These are phyloP conservation scores for Pristionchus japonicus DNA, from an alignment of 2,888 invertebrate genomes.

Conservation along the genomic window DNA sequence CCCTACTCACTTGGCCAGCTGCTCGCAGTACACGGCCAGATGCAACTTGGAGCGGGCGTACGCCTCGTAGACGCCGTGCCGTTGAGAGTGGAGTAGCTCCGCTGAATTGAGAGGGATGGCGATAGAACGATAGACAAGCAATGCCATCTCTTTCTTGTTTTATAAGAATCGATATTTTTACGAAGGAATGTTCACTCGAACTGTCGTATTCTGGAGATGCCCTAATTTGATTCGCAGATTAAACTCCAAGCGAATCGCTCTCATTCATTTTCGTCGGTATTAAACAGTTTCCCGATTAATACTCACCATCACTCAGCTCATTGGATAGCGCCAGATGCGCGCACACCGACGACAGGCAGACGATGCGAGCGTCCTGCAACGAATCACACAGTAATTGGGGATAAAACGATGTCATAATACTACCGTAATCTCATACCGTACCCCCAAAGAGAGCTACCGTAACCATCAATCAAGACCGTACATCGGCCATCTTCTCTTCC, in stretches of 20 bases:
- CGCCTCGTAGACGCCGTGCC: slow-evolving; percentile 60
- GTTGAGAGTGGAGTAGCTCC: slow-evolving; percentile 45
- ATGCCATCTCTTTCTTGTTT: neutral
- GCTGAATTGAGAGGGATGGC: neutral
- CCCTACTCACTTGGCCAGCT: slow-evolving; percentile 48
- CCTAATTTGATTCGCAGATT: too few species aligned
- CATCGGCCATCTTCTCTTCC: slow-evolving; percentile 42
- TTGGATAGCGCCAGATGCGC: neutral
- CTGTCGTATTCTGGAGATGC: too few species aligned
- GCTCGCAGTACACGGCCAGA: slow-evolving; percentile 55
- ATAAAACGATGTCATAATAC: too few species aligned
- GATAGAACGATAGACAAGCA: neutral
- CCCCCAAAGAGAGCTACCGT: neutral
- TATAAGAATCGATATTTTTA: neutral
- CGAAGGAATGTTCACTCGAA: neutral
- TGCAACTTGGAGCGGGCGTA: slow-evolving; percentile 61
- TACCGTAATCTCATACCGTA: neutral
- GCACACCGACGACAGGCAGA: slow-evolving; percentile 46
- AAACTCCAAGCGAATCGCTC: too few species aligned
- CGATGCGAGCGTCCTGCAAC: slow-evolving; percentile 43
- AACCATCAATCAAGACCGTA: neutral
- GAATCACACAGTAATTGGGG: too few species aligned
- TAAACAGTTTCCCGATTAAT: too few species aligned
- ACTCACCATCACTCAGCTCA: neutral
- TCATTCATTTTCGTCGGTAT: too few species aligned